A percentile compares a stretch with the other conserved stretches of the same genome.
phyloP scores from a whole-genome alignment of 2,888 invertebrate species.

The Norana najaformis region DNA sequence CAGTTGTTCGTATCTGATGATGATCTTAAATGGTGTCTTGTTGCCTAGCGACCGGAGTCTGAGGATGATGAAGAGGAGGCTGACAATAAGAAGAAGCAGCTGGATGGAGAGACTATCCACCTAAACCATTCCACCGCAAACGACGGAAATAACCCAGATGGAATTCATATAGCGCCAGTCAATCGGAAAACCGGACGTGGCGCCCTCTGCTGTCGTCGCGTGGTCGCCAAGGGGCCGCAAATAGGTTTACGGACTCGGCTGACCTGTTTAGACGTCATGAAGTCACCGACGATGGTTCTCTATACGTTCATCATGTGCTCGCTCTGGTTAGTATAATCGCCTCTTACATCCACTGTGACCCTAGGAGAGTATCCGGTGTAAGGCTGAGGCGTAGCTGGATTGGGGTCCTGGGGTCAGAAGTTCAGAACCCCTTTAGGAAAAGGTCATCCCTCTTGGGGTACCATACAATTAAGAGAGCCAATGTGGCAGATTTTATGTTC shows the following conservation, averaged over 20 bases:
- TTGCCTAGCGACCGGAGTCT: background rate
- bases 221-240: background rate
- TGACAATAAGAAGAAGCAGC: background rate
- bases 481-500: too few relatives aligned
- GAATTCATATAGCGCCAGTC: background rate
- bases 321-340: conserved; percentile 40
- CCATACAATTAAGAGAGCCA: too few relatives aligned
- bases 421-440: too few relatives aligned
- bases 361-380: background rate
- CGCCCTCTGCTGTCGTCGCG: background rate
- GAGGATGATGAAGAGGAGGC: background rate
- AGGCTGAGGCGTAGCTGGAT: background rate
- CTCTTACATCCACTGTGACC: background rate
- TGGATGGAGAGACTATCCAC: background rate
- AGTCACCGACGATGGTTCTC: conserved; percentile 35
- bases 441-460: too few relatives aligned
- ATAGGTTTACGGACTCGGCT: conserved; percentile 28
- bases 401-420: background rate
- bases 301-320: conserved; percentile 44
- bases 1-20: background rate
- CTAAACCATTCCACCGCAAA: background rate
- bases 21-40: background rate
- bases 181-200: background rate
- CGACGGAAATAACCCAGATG: background rate
- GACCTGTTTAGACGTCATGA: conserved; percentile 39